Evolutionary conservation across 2,888 invertebrate genomes (phyloP), one percentile per base, ranked within the genome.

Genomic region (Cybosia mesomella): DNA sequence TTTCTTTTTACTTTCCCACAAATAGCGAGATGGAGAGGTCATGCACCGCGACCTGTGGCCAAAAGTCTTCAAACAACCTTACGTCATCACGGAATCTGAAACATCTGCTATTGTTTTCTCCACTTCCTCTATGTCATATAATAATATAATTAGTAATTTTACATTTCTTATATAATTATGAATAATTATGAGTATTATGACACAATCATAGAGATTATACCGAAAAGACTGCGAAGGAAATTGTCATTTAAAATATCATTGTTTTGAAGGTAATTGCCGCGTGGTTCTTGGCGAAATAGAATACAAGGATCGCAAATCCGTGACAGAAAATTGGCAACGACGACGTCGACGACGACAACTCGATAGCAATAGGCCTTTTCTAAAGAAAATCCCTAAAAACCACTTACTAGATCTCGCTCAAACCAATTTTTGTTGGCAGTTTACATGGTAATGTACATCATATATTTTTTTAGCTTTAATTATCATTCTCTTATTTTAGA

Each of bases 1-100:
- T 60, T 66, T 66, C 69, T 67, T 81, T 79, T 81, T 70, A 79
- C 80, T 81, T 76, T 79, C 65, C 36, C 64, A 71, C 64, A 62
- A 64, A 66, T 62, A 70, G n/a, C 58, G 28, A 62, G 34, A 58
- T 66, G 68, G 28, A 58, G 22, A 58, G 58, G 58, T 58, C 28
- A 32, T 18, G 58, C 32, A 5, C 32, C 18, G 8, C n/a, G 64
- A 69, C 73, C 74, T 69, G 63, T 66, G 59, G 59, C 65, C 62
- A 28, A 24, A 54, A 10, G 36, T 58, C 53, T 61, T 69, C 43
- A 22, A 28, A 24, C 13, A 28, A 24, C 13, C 36, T 61, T 71
- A 58, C 59, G 36, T 43, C 22, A 54, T 3, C 36, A 36, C 1
- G 0, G n/a, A 55, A 67, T 70, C 64, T 58, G 24, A 60, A 58